phyloP scores from a whole-genome alignment of 2,888 invertebrate genomes.

The Polia nebulosa region DNA sequence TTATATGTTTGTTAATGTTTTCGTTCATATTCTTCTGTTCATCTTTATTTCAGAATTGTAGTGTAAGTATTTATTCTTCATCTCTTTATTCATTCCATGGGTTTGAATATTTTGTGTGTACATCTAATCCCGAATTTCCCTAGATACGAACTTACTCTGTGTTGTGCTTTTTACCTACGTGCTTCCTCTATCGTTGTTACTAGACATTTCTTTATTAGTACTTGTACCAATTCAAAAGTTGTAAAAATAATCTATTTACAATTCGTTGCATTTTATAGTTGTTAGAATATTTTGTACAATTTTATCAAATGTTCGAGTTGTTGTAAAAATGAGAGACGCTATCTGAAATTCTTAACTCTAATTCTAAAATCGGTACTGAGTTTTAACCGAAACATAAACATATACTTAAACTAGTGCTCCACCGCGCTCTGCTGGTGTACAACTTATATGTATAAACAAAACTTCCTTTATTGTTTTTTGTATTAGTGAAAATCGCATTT shows the following conservation, averaged over 20 bases:
- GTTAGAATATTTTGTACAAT: slow-evolving; percentile 55
- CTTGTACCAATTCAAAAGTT: slow-evolving; percentile 38
- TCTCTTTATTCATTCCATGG: background rate
- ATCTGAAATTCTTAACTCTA: background rate
- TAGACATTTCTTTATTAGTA: slow-evolving; percentile 58
- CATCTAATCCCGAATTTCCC: slow-evolving; percentile 21
- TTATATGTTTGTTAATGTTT: background rate
- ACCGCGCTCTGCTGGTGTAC: no score
- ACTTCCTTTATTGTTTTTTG: no score
- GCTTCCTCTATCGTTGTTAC: slow-evolving; percentile 81
- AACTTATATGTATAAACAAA: no score
- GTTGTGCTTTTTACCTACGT: slow-evolving; percentile 86
- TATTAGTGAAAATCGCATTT: no score
- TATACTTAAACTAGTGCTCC: no score
- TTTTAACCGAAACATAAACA: no score
- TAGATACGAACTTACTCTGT: slow-evolving; percentile 77
- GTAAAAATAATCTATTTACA: slow-evolving; percentile 58
- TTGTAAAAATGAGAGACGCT: slow-evolving; percentile 35
- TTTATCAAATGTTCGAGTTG: slow-evolving; percentile 44
- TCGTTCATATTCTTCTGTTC: background rate
- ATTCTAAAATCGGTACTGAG: background rate
- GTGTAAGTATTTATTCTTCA: background rate
- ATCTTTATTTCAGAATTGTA: background rate
- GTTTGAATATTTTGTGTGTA: slow-evolving; percentile 11
- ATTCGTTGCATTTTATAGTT: slow-evolving; percentile 60